A percentile compares a stretch with the other conserved stretches of the same genome.
Evolutionary conservation across 1,140 invertebrate genomes (phyloP).

Genomic region (Listronotus oregonensis): DNA sequence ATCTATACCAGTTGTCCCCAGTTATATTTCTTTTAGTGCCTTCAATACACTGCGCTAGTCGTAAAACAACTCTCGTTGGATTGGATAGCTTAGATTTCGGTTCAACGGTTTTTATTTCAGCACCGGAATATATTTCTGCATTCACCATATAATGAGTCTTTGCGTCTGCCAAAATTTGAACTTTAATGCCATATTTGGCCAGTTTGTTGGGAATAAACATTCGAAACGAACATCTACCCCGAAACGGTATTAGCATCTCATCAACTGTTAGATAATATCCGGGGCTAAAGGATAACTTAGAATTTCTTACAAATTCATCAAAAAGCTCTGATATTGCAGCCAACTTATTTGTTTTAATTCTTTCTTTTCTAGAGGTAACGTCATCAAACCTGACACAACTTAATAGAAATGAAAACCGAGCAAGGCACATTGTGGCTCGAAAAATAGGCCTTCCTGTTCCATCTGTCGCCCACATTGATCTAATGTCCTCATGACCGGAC

Average conservation of each 20-base stretch:
- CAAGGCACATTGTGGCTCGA: conserved; percentile 23
- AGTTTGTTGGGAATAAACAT: background rate
- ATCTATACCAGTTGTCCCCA: conserved; percentile 15
- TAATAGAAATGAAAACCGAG: conserved; percentile 22
- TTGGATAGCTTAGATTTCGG: no score
- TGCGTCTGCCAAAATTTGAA: background rate
- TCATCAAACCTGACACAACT: conserved; percentile 26
- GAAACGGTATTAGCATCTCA: conserved; percentile 11
- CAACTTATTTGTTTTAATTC: conserved; percentile 3
- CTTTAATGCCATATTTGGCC: background rate
- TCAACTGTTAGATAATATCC: conserved; percentile 13
- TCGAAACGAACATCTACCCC: conserved; percentile 2
- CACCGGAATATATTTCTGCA: conserved; percentile 13
- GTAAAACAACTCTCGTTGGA: no score
- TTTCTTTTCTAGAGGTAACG: conserved; percentile 5
- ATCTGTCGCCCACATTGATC: conserved; percentile 16
- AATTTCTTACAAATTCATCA: conserved; percentile 7
- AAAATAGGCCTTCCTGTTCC: conserved; percentile 23
- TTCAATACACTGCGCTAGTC: background rate
- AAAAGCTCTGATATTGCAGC: conserved; percentile 7
- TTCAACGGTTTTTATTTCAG: conserved; percentile 9
- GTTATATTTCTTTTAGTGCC: conserved; percentile 19
- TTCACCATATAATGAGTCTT: conserved; percentile 5
- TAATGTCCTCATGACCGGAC: conserved; percentile 12
- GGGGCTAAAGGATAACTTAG: conserved; percentile 7